Conservation (phyloP, 2,888 invertebrate genomes). For the Drosophila longiperda region DNA sequence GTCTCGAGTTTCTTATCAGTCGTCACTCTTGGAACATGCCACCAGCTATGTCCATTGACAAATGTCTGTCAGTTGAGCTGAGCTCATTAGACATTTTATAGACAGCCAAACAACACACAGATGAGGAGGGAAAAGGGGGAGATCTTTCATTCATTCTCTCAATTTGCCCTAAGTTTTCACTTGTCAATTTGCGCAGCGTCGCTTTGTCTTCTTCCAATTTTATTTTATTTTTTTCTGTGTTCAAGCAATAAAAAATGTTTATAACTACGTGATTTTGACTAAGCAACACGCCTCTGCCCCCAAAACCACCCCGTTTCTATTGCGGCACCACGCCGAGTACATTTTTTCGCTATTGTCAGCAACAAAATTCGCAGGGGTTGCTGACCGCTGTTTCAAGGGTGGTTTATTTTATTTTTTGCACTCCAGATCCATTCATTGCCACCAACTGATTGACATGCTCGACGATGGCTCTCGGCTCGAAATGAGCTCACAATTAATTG, state of each 20-base stretch:
- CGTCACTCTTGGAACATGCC: slow-evolving; percentile 43
- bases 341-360: slow-evolving; percentile 74
- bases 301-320: background rate
- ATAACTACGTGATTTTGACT: slow-evolving; percentile 78
- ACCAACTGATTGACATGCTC: slow-evolving; percentile 69
- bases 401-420: slow-evolving; percentile 27
- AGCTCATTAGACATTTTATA: slow-evolving; percentile 74
- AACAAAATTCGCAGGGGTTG: slow-evolving; percentile 66
- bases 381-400: slow-evolving; percentile 21
- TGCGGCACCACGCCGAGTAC: slow-evolving; percentile 28
- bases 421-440: slow-evolving; percentile 15
- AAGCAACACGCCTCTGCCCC: slow-evolving; percentile 70
- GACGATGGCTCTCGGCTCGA: slow-evolving; percentile 51
- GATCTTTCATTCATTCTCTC: slow-evolving; percentile 33
- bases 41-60: slow-evolving; percentile 65
- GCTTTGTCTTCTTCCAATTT: slow-evolving; percentile 42
- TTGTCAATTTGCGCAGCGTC: slow-evolving; percentile 65
- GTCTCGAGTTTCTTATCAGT: slow-evolving; percentile 55
- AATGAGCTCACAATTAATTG: slow-evolving; percentile 80
- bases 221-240: slow-evolving; percentile 3
- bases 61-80: slow-evolving; percentile 72
- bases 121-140: background rate
- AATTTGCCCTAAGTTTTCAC: slow-evolving; percentile 36
- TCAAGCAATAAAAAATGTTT: slow-evolving; percentile 69
- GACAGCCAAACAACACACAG: slow-evolving; percentile 28